phyloP scores from a whole-genome alignment of 2,113 vertebrate species.

The Hipposideros armiger region DNA sequence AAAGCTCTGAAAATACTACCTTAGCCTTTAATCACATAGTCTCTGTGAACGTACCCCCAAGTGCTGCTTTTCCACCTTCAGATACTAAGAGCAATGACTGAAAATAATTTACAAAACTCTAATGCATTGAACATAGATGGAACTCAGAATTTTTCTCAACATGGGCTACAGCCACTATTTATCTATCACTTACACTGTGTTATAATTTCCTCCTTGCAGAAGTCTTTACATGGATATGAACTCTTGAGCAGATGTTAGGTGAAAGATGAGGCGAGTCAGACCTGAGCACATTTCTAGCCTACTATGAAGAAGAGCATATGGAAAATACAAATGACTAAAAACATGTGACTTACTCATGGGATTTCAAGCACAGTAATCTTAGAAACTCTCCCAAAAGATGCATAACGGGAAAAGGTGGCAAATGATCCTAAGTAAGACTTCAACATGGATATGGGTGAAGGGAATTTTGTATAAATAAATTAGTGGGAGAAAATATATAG shows the following conservation, averaged over 20 bases:
- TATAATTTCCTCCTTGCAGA: not conserved
- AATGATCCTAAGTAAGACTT: not conserved
- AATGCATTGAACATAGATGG: not conserved
- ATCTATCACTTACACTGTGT: not conserved
- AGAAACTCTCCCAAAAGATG: not conserved
- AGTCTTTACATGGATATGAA: not conserved
- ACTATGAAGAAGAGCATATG: not conserved
- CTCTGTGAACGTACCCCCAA: not conserved
- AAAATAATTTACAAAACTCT: conserved; percentile 16
- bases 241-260: not conserved
- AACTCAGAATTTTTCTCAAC: not conserved
- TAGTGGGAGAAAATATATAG: not conserved
- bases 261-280: not conserved
- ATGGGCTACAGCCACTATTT: not conserved
- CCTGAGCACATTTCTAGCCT: not conserved
- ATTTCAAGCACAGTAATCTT: not conserved
- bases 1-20: not conserved
- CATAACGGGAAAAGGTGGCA: not conserved
- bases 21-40: not conserved
- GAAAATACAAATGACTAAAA: not conserved
- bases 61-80: not conserved
- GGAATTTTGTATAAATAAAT: not conserved
- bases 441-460: not conserved
- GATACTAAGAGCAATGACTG: not conserved
- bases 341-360: not conserved